Conservation (phyloP, 2,888 invertebrate genomes). For the Eulithis prunata region DNA sequence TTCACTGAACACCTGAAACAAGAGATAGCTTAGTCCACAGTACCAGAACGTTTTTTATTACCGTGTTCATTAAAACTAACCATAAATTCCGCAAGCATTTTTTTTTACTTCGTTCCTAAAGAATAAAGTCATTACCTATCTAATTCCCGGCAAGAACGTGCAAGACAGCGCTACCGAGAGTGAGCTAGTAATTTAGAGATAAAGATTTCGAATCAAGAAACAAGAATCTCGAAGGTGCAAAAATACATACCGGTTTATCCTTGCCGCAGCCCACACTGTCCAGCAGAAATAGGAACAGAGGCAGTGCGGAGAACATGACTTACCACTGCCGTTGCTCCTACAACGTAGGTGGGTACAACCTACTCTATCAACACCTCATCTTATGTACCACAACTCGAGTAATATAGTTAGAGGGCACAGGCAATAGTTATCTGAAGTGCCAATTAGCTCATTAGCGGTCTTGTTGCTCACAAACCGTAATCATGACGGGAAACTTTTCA, state of each 20-base stretch:
- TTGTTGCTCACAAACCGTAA: slow-evolving; percentile 63
- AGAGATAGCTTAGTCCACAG: neutral
- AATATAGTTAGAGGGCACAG: slow-evolving; percentile 42
- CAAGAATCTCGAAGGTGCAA: neutral
- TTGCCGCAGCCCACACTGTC: slow-evolving; percentile 58
- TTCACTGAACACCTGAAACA: slow-evolving; percentile 77
- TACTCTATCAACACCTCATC: slow-evolving; percentile 10
- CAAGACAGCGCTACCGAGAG: neutral
- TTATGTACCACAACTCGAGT: slow-evolving; percentile 43
- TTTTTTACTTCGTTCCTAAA: no score
- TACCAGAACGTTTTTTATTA: no score
- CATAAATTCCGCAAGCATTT: no score
- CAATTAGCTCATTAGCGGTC: slow-evolving; percentile 65
- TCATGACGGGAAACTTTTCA: slow-evolving; percentile 64
- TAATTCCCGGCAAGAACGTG: neutral
- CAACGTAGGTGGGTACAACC: slow-evolving; percentile 13
- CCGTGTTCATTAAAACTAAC: no score
- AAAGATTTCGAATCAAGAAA: no score
- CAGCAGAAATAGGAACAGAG: slow-evolving; percentile 55
- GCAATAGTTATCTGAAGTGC: slow-evolving; percentile 54
- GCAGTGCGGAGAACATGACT: slow-evolving; percentile 67
- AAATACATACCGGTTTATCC: slow-evolving; percentile 67
- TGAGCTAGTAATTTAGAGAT: neutral
- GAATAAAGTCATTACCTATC: neutral
- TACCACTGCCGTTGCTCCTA: slow-evolving; percentile 49